Evolutionary conservation across 2,113 vertebrate species (phyloP), one percentile per base, ranked within the genome.

Genomic region (Pholis gunnellus): DNA sequence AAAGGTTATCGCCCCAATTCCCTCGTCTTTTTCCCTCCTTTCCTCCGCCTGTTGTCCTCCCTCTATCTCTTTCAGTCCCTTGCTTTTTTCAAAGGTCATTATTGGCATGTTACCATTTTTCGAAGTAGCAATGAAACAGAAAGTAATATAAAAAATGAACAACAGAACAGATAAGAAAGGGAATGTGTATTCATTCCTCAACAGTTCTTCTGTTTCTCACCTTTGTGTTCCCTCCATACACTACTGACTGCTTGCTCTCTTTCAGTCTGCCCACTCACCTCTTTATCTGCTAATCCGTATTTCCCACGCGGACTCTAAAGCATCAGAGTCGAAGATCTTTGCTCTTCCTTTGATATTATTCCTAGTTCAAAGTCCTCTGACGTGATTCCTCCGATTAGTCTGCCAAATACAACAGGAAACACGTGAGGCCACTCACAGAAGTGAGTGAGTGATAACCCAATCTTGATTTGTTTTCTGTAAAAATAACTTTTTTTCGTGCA

Each of bases 261-360:
- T 18, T 75, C 36, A 11, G 8, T 64, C 46, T 46, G 56, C 69
- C 70, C 57, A 65, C 65, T 54, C 61, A 34, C n/a, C 25, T 71
- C 15, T 18, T 11, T 22, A 48, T 48, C 77, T 25, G 42, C 42
- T 60, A n/a, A 79, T 81, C 68, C 76, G 20, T 72, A 56, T 59
- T 70, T 79, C 57, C 31, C 64, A 79, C 40, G 2, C 70, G 40
- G 34, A 46, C 52, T 67, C 63, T 57, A 1, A 15, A 61, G 27
- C 22, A 5, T 36, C 31, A 4, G 56, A 4, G 25, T 64, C 9
- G n/a, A 38, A 65, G 36, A 20, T 61, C 27, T 48, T 18, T 31
- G 31, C 7, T 70, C 31, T 54, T 79, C 13, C 7, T 40, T 71
- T 17, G 18, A 27, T 38, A 9, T 5, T 40, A n/a, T 15, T 31